Evolutionary conservation across 35 echinoderm and acorn worm species (phyloP).

Genomic region (Ophioderma brevispina): DNA sequence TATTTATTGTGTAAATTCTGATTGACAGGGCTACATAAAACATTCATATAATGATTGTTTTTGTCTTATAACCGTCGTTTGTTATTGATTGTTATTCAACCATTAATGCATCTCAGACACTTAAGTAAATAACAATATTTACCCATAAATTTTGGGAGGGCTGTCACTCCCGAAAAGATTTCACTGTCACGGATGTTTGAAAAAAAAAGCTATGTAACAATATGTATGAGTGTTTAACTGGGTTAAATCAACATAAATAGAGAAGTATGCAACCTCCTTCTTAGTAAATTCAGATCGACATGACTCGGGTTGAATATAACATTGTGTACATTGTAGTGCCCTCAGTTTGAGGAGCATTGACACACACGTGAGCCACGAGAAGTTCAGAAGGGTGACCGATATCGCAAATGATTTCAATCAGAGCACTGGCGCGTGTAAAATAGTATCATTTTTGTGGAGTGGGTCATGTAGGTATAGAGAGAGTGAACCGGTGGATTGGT

Average conservation of each 20-base stretch:
- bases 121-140: neutral
- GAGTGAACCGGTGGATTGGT: too few relatives aligned
- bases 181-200: neutral
- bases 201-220: neutral
- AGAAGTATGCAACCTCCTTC: slow-evolving; percentile 2
- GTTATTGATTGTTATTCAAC: neutral
- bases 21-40: neutral
- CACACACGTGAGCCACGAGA: neutral
- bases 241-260: neutral
- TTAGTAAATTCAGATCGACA: neutral
- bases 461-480: neutral
- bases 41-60: neutral
- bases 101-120: neutral
- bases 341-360: neutral
- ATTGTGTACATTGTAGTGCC: neutral
- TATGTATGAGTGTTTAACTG: slow-evolving; percentile 7
- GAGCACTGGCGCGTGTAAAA: neutral
- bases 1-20: neutral
- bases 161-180: neutral
- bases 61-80: neutral
- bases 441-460: neutral
- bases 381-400: slow-evolving; percentile 8
- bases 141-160: neutral
- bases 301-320: neutral
- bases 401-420: slow-evolving; percentile 11